Base-by-base conservation (phyloP, 2,888 invertebrate genomes). In the Aleiodes alternator region DNA sequence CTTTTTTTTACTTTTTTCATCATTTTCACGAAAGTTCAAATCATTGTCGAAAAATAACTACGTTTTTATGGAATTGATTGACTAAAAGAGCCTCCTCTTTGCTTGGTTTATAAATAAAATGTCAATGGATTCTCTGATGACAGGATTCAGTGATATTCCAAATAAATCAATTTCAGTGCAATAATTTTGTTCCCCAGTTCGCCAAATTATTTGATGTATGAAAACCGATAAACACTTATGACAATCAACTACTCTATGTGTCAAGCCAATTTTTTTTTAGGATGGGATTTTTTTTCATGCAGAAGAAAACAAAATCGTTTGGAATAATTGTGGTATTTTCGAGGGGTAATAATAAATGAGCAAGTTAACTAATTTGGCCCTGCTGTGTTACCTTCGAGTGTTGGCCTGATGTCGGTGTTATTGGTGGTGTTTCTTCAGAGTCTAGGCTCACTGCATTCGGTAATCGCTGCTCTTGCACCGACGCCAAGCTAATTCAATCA, bases 391-490 rank as follows among this genome's bases (percentile, higher is more conserved):
- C 96, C 95, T 96, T 96, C 90, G 95, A 94, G 81, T 94, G 92
- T 79, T 91, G 90, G 38, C 91, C 92, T 51, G 92, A 91, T 80
- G 91, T 92, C 82, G 92, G 92, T 55, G 91, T 94, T 90, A 90
- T 89, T 3, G 93, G 92, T 85, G 94, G 90, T 84, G 92, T 91
- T 82, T 92, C 92, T 73, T 92, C 91, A 53, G 90, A 85, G 51
- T 91, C 94, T 64, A 88, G 84, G 53, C 94, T 94, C 82, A 93
- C 92, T 71, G 92, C 89, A 81, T 93, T 90, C 56, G 95, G 95
- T 83, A 96, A 91, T 82, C 97, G 94, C 90, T 98, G 97, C 90
- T 98, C 98, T 92, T 98, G 98, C 57, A 98, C 98, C 90, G 97
- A 97, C 57, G 98, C 98, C 91, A 98, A 93, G 90, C 98, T 98